phyloP scores from a whole-genome alignment of 2,888 invertebrate species.

The Endomychus coccineus region DNA sequence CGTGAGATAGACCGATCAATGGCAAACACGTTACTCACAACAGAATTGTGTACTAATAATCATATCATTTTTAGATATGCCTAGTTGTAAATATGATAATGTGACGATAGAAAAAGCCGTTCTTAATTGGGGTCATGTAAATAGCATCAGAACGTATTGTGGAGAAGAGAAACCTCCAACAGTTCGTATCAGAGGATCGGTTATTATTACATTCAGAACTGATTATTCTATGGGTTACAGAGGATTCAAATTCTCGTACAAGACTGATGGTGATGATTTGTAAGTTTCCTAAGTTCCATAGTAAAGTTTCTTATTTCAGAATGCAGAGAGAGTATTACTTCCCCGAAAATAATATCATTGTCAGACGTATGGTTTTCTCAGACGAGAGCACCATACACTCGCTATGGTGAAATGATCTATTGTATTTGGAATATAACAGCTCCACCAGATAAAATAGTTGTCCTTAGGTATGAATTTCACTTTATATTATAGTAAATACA shows the following conservation, averaged over 20 bases:
- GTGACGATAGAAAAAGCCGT: too few species aligned
- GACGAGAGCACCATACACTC: constrained; percentile 45
- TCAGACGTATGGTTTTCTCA: too few species aligned
- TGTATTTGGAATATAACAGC: constrained; percentile 71
- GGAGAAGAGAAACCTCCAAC: constrained; percentile 38
- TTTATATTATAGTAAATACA: too few species aligned
- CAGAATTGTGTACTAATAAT: too few species aligned
- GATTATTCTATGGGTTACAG: constrained; percentile 47
- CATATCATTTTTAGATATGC: too few species aligned
- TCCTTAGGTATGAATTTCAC: constrained; percentile 31
- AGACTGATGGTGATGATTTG: constrained; percentile 39
- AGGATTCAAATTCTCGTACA: constrained; percentile 53
- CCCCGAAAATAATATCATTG: constrained; percentile 40
- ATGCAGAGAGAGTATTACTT: constrained; percentile 63
- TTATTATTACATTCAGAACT: constrained; percentile 47
- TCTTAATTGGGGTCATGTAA: too few species aligned
- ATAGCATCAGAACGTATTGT: constrained; percentile 43
- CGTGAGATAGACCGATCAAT: too few species aligned
- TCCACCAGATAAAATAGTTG: constrained; percentile 41
- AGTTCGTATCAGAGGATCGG: constrained; percentile 30
- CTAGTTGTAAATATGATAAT: too few species aligned
- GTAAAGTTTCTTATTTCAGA: constrained; percentile 36
- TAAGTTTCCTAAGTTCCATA: constrained; percentile 7
- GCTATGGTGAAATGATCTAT: constrained; percentile 49
- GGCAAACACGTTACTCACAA: too few species aligned